A percentile compares a stretch with the other conserved stretches of the same genome.
Conservation (phyloP, 2,113 vertebrate genomes). For the Dendrocopos noguchii region DNA sequence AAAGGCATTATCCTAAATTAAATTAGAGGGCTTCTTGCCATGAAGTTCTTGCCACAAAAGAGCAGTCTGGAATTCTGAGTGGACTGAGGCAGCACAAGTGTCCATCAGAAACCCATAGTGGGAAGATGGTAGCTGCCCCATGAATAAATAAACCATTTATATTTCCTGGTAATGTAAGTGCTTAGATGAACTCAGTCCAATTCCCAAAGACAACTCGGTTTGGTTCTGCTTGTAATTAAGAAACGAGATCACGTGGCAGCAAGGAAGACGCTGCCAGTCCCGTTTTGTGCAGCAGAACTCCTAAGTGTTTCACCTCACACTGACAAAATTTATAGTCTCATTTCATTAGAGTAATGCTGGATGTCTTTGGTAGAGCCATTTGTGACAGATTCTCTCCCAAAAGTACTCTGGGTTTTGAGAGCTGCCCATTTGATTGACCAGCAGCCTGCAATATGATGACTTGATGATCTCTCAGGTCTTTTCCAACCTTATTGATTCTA, state of each 20-base stretch:
- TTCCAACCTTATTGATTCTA: no score
- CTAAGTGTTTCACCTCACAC: constrained; percentile 51
- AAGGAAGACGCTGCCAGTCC: constrained; percentile 59
- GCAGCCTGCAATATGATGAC: not conserved
- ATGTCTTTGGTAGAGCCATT: not conserved
- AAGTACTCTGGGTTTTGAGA: not conserved
- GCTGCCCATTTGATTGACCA: not conserved
- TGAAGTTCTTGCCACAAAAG: constrained; percentile 50
- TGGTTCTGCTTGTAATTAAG: constrained; percentile 71
- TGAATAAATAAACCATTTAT: constrained; percentile 79
- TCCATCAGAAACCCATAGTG: constrained; percentile 73
- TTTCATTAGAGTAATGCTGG: constrained; percentile 57
- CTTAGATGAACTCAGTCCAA: constrained; percentile 76
- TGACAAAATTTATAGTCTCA: constrained; percentile 58
- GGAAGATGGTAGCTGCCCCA: constrained; percentile 58
- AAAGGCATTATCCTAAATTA: constrained; percentile 76
- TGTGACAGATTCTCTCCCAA: not conserved
- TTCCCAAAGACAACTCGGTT: constrained; percentile 70
- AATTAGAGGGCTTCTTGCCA: constrained; percentile 63
- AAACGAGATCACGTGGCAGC: constrained; percentile 59
- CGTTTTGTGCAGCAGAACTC: constrained; percentile 45
- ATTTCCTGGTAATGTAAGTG: constrained; percentile 77
- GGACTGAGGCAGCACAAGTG: constrained; percentile 68
- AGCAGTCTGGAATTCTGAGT: constrained; percentile 64
- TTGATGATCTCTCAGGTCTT: no score